Percentiles rank a stretch among this genome's conserved stretches.
Evolutionary conservation across 2,797 vertebrate species (phyloP).

Genomic region (Mormyrops boulengeri): DNA sequence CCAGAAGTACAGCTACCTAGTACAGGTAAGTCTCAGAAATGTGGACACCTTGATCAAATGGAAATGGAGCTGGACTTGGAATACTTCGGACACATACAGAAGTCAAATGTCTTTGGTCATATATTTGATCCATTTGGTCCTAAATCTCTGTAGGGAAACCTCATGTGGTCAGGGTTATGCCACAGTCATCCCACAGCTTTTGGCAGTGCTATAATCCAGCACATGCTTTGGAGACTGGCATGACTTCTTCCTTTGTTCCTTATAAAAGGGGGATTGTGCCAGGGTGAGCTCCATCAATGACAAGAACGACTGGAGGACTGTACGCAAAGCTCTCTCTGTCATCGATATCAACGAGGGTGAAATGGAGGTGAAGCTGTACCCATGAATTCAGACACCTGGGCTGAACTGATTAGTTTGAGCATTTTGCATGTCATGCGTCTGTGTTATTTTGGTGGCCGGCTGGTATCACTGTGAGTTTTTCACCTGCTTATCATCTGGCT

Average conservation of each 20-base stretch:
- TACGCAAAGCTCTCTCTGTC: conserved; percentile 78
- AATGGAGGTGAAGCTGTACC: conserved; percentile 65
- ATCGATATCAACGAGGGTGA: conserved; percentile 77
- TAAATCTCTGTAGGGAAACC: not conserved
- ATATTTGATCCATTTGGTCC: not conserved
- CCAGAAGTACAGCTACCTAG: conserved; percentile 74
- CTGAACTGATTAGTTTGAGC: not conserved
- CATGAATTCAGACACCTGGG: not conserved
- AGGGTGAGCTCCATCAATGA: conserved; percentile 85
- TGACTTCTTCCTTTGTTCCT: not conserved
- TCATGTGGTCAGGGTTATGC: not conserved
- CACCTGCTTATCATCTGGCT: conserved; percentile 2
- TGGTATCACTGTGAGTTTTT: not conserved
- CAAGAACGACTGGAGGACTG: conserved; percentile 78
- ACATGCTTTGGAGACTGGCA: not conserved
- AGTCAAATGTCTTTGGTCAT: not conserved
- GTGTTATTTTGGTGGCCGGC: too few relatives aligned
- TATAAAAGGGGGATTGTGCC: conserved; percentile 77
- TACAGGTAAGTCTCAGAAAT: conserved; percentile 40
- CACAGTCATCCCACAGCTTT: not conserved
- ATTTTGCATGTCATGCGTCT: not conserved
- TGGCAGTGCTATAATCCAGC: not conserved
- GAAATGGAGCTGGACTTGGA: not conserved
- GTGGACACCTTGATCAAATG: not conserved
- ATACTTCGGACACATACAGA: not conserved